phyloP scores from a whole-genome alignment of 2,113 vertebrate species.

The Pheucticus melanocephalus region DNA sequence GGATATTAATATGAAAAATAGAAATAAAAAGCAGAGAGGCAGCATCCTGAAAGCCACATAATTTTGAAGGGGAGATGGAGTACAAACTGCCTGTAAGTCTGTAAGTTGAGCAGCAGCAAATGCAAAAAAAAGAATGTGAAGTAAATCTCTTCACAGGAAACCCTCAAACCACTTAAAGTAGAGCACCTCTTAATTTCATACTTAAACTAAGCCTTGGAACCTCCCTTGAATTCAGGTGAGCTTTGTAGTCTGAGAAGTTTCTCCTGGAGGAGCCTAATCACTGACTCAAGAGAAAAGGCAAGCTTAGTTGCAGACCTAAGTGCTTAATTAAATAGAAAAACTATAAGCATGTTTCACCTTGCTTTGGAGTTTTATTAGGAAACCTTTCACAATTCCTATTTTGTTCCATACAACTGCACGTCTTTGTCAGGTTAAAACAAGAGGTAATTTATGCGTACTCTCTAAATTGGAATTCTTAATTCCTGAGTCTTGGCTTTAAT shows the following conservation, averaged over 20 bases:
- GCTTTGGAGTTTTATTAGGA: slow-evolving; percentile 13
- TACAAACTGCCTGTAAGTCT: background rate
- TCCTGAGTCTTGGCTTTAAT: slow-evolving; percentile 16
- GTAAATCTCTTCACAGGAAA: background rate
- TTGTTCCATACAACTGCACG: background rate
- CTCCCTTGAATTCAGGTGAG: background rate
- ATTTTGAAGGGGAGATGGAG: background rate
- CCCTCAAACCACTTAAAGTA: background rate
- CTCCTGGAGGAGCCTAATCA: background rate
- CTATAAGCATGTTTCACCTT: slow-evolving; percentile 35
- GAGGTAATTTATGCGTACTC: background rate
- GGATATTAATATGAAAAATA: background rate
- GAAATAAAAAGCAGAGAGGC: background rate
- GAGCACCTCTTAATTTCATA: background rate
- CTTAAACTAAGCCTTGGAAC: background rate
- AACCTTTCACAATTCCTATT: slow-evolving; percentile 20
- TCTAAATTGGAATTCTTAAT: slow-evolving; percentile 11
- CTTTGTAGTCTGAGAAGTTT: background rate
- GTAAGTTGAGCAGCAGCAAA: background rate
- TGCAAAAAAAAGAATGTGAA: background rate
- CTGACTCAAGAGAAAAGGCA: background rate
- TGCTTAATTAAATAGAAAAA: slow-evolving; percentile 24
- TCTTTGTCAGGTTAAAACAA: slow-evolving; percentile 33
- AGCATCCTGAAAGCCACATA: background rate
- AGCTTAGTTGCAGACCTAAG: background rate